Evolutionary conservation across 2,113 vertebrate genomes (phyloP), one percentile per base, ranked within the genome.

Genomic region (Apaloderma vittatum): DNA sequence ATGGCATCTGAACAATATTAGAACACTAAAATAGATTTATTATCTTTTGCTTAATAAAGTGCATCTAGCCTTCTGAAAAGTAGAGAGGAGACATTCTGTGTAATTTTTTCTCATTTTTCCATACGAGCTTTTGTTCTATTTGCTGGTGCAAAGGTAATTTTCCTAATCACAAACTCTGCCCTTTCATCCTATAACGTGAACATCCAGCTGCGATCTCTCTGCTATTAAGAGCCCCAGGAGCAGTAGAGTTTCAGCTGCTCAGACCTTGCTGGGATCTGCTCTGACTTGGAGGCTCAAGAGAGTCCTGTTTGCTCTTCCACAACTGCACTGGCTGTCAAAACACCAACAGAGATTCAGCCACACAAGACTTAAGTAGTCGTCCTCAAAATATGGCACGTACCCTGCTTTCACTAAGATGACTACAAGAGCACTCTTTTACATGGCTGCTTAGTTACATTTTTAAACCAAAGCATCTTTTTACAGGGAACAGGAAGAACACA

Each of bases 1-100:
- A 49, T 32, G 49, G 43, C 83, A 79, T 85, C 88, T 77, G 90
- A 95, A 70, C 59, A 85, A 68, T 70, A 83, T 88, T 80, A 74
- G 75, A 63, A 74, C 0, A 10, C 68, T 65, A 68, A 84, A 93
- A 95, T 65, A 89, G 48, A 86, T 93, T 71, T 71, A 72, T 82
- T 61, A 81, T 16, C 37, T 87, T 91, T 88, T 84, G 66, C 83
- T 75, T 91, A 72, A 80, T 72, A 58, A 62, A 67, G 54, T 66
- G 45, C 30, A 78, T 40, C 76, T 86, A 90, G 23, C 32, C 18
- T 68, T 86, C 72, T 84, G 76, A 54, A 95, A 94, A 91, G 52
- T 15, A 88, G 22, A 26, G 34, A 65, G 15, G 37, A 75, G 65
- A 24, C n/a, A 84, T 49, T 80, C 21, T 63, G 11, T 16, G 27